phyloP scores from a whole-genome alignment of 2,888 invertebrate genomes.

The Desoria tigrina region DNA sequence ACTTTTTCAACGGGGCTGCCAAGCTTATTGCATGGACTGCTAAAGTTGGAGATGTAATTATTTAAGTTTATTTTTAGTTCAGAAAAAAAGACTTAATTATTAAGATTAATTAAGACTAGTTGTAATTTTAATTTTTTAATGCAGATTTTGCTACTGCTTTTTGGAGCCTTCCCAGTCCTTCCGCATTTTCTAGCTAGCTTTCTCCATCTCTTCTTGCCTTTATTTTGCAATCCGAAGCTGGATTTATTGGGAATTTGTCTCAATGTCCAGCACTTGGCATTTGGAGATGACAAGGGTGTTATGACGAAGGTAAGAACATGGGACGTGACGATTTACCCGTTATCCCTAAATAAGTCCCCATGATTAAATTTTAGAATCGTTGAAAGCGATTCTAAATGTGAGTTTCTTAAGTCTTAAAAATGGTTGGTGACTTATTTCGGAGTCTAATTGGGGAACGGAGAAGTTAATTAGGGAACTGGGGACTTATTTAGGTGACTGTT shows the following conservation, averaged over 20 bases:
- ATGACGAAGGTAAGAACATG: conserved; percentile 27
- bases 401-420: too few species aligned
- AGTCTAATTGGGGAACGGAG: too few species aligned
- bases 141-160: not conserved
- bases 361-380: too few species aligned
- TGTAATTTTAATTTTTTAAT: not conserved
- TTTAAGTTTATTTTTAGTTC: conserved; percentile 5
- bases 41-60: conserved; percentile 15
- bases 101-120: too few species aligned
- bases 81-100: not conserved
- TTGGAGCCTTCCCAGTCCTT: conserved; percentile 15
- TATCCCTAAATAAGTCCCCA: not conserved
- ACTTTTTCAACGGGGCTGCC: conserved; percentile 28
- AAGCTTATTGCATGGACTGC: conserved; percentile 14
- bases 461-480: too few species aligned
- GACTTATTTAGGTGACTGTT: too few species aligned
- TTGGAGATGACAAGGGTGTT: conserved; percentile 33
- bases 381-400: too few species aligned
- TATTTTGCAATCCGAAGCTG: conserved; percentile 32
- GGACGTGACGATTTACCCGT: not conserved
- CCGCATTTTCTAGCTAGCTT: conserved; percentile 14
- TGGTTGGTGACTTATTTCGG: too few species aligned
- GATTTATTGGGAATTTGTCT: conserved; percentile 33
- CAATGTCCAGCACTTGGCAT: conserved; percentile 7
- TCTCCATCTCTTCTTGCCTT: conserved; percentile 28